These are phyloP conservation scores for Pentalonia nigronervosa DNA, from an alignment of 1,140 invertebrate species.

Conservation along the genomic window DNA sequence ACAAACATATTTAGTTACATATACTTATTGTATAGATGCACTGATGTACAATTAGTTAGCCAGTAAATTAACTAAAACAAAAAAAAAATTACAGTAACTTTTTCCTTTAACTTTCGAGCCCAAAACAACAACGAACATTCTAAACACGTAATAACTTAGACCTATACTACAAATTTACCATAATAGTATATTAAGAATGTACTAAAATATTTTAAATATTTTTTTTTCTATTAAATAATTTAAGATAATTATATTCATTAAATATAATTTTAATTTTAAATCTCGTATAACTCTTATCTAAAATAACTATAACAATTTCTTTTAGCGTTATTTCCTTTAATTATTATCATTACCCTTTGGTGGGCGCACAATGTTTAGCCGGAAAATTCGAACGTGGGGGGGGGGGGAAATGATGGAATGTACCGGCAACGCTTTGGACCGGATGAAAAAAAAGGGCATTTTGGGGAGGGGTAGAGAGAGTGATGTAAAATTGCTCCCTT, in stretches of 20 bases:
- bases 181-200: slow-evolving; percentile 54
- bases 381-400: slow-evolving; percentile 57
- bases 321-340: slow-evolving; percentile 53
- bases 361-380: slow-evolving; percentile 57
- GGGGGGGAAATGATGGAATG: slow-evolving; percentile 54
- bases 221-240: slow-evolving; percentile 58
- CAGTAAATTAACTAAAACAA: slow-evolving; percentile 41
- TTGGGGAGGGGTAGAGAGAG: slow-evolving; percentile 12
- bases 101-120: slow-evolving; percentile 36
- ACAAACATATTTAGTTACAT: slow-evolving; percentile 50
- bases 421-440: slow-evolving; percentile 56
- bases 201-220: slow-evolving; percentile 57
- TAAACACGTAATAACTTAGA: slow-evolving; percentile 56
- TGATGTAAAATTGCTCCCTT: slow-evolving; percentile 55
- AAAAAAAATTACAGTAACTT: slow-evolving; percentile 51
- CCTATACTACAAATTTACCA: slow-evolving; percentile 53
- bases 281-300: slow-evolving; percentile 57
- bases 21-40: slow-evolving; percentile 37
- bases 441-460: slow-evolving; percentile 46
- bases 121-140: slow-evolving; percentile 57
- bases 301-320: slow-evolving; percentile 58
- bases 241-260: slow-evolving; percentile 56
- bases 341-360: slow-evolving; percentile 54
- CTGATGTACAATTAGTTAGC: slow-evolving; percentile 24
- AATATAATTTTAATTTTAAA: slow-evolving; percentile 57